These are phyloP conservation scores for Macropus fuliginosus DNA, from an alignment of 2,797 vertebrate genomes.

Conservation along the genomic window DNA sequence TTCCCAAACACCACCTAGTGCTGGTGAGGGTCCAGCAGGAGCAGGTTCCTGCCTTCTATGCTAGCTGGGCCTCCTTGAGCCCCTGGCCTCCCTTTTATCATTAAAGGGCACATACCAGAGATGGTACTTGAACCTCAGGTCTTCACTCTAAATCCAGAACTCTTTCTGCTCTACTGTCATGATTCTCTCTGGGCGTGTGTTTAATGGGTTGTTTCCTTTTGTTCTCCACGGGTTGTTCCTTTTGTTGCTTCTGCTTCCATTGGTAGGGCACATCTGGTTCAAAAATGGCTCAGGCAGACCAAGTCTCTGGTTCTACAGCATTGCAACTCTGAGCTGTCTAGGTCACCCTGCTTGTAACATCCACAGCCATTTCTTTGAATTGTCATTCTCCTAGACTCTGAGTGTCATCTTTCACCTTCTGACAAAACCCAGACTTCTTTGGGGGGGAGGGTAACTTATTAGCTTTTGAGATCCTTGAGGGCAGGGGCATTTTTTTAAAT, in stretches of 20 bases:
- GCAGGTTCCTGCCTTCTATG: not conserved
- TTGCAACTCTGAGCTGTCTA: not conserved
- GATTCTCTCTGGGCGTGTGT: not conserved
- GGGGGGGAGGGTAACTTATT: too few relatives aligned
- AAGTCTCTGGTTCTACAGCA: not conserved
- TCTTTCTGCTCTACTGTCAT: not conserved
- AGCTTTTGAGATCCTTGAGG: too few relatives aligned
- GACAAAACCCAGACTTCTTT: not conserved
- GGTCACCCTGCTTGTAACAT: not conserved
- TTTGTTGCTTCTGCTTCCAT: not conserved
- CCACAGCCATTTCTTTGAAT: not conserved
- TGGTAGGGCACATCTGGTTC: not conserved
- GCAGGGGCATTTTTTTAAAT: not conserved
- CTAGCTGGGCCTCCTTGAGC: not conserved
- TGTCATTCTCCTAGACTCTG: not conserved
- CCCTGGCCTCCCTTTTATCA: not conserved
- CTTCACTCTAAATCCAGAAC: not conserved
- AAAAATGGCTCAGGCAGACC: not conserved
- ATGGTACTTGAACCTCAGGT: not conserved
- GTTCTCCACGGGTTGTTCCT: not conserved
- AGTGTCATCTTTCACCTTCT: not conserved
- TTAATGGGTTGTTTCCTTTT: not conserved
- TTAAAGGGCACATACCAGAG: not conserved
- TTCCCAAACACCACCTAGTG: not conserved
- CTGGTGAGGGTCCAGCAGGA: not conserved